Evolutionary conservation across 2,113 vertebrate species (phyloP).

Genomic region (Myotis brandtii): DNA sequence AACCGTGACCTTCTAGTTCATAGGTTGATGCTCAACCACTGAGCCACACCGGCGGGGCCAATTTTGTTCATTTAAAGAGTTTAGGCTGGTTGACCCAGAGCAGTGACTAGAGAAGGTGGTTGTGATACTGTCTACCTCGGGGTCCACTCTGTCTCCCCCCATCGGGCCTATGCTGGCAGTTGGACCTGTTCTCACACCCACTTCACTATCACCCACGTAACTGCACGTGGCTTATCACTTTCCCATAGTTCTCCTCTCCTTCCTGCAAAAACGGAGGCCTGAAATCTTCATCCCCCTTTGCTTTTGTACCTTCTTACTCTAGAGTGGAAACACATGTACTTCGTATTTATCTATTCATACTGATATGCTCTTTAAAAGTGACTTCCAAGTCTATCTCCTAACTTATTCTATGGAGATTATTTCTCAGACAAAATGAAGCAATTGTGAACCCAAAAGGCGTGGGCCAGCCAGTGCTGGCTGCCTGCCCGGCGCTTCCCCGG

Average conservation of each 20-base stretch:
- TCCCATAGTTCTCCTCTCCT: not conserved
- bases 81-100: not conserved
- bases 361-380: not conserved
- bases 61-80: not conserved
- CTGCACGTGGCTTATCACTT: not conserved
- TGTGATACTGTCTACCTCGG: fast-evolving
- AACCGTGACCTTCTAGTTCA: no score
- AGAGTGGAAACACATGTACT: not conserved
- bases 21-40: no score
- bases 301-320: not conserved
- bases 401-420: not conserved
- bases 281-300: not conserved
- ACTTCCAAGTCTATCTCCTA: constrained; percentile 17
- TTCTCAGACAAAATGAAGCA: constrained; percentile 9
- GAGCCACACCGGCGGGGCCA: no score
- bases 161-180: not conserved
- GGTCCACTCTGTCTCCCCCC: not conserved
- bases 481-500: not conserved
- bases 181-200: not conserved
- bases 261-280: not conserved
- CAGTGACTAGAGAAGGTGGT: not conserved
- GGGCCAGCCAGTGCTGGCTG: not conserved
- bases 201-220: not conserved
- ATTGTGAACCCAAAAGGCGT: not conserved
- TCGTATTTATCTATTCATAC: not conserved